These are phyloP conservation scores for Allacma fusca DNA, from an alignment of 2,888 invertebrate species.

Conservation along the genomic window DNA sequence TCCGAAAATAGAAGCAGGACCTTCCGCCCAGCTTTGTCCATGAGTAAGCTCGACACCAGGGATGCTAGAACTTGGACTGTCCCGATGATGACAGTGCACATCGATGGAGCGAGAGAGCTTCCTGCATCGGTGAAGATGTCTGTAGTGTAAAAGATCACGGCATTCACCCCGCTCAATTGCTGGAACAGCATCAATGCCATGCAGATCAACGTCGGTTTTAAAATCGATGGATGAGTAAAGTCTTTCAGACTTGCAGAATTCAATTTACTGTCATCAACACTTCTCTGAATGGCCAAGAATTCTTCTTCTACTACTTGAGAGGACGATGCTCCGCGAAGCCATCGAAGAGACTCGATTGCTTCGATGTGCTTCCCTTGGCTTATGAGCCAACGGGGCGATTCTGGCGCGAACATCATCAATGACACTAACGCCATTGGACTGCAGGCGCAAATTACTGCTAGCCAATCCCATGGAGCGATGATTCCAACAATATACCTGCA, in stretches of 20 bases:
- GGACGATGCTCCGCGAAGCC: conserved; percentile 74
- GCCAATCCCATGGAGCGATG: conserved; percentile 69
- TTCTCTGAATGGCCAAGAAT: conserved; percentile 54
- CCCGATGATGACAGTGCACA: conserved; percentile 69
- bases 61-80: conserved; percentile 69
- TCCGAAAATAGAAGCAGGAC: conserved; percentile 80
- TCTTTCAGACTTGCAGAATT: conserved; percentile 49
- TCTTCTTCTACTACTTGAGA: conserved; percentile 57
- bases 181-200: conserved; percentile 85
- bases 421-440: conserved; percentile 76
- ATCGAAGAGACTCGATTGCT: conserved; percentile 75
- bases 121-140: conserved; percentile 72
- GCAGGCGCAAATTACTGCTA: conserved; percentile 74
- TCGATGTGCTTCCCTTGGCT: conserved; percentile 69
- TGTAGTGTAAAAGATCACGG: conserved; percentile 81
- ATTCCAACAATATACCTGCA: conserved; percentile 76
- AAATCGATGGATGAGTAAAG: conserved; percentile 46
- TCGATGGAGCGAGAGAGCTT: conserved; percentile 65
- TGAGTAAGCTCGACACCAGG: conserved; percentile 69
- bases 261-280: conserved; percentile 52
- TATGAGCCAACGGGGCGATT: conserved; percentile 73
- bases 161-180: conserved; percentile 80
- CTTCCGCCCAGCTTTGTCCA: conserved; percentile 82
- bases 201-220: conserved; percentile 75
- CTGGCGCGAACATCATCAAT: conserved; percentile 85